A percentile compares a stretch with the other conserved stretches of the same genome.
These are phyloP conservation scores for Podarcis cretensis DNA, from an alignment of 2,113 vertebrate genomes.

Conservation along the genomic window DNA sequence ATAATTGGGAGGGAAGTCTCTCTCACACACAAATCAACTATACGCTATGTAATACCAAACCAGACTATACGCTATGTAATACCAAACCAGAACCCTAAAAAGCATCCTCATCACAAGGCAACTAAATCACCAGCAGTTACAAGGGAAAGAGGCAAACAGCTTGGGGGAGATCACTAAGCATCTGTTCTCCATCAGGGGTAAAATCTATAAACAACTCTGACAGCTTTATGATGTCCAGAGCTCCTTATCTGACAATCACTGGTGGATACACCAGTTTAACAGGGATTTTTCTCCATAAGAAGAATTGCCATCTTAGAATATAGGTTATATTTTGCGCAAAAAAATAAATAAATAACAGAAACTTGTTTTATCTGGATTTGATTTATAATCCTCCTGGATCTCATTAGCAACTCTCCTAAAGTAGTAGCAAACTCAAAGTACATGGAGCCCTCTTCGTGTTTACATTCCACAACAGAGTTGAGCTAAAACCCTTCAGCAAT, in stretches of 20 bases:
- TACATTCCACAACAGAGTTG: background rate
- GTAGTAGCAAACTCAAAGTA: background rate
- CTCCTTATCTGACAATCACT: background rate
- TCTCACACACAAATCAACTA: background rate
- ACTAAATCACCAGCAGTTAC: background rate
- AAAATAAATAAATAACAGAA: background rate
- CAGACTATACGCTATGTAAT: background rate
- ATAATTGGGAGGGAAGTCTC: background rate
- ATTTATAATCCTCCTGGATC: background rate
- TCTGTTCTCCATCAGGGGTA: background rate
- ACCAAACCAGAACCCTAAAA: background rate
- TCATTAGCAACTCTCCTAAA: background rate
- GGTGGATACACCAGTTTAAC: background rate
- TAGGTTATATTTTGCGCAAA: background rate
- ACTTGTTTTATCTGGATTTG: background rate
- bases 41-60: background rate
- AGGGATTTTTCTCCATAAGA: background rate
- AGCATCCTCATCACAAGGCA: background rate
- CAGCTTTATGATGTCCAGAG: slow-evolving; percentile 6
- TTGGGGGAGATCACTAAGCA: background rate
- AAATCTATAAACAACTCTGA: slow-evolving; percentile 17
- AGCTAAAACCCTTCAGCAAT: background rate
- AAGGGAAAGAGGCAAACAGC: background rate
- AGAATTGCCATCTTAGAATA: background rate
- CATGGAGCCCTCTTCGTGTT: background rate